Evolutionary conservation across 2,888 invertebrate species (phyloP).

Genomic region (Rhyacophila evoluta): DNA sequence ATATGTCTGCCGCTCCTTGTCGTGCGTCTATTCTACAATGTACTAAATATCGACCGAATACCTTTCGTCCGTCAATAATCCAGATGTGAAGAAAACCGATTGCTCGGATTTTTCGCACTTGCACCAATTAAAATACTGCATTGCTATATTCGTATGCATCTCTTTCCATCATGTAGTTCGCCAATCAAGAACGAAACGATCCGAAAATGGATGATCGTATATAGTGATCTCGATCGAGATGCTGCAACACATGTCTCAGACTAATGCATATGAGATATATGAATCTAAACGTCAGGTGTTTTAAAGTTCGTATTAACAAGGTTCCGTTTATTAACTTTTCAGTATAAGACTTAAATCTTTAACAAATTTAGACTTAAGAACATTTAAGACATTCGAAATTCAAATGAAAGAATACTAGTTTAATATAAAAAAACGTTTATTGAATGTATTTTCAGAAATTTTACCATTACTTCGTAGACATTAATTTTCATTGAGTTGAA

Average conservation of each 20-base stretch:
- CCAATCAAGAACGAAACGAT: not conserved
- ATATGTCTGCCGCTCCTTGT: not conserved
- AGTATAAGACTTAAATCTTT: too few species aligned
- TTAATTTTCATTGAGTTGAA: too few species aligned
- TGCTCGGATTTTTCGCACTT: slow-evolving; percentile 27
- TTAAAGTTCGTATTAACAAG: not conserved
- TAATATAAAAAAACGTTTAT: too few species aligned
- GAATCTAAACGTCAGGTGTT: not conserved
- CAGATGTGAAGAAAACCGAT: not conserved
- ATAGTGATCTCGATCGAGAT: slow-evolving; percentile 18
- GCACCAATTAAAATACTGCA: slow-evolving; percentile 42
- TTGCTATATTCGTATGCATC: not conserved
- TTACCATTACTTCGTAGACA: too few species aligned
- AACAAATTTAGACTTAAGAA: too few species aligned
- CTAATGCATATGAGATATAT: not conserved
- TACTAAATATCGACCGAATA: not conserved
- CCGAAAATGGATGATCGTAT: not conserved
- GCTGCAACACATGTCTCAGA: not conserved
- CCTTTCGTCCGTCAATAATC: not conserved
- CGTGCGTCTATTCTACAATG: not conserved
- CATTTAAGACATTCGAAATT: too few species aligned
- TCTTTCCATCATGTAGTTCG: not conserved
- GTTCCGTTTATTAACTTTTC: too few species aligned
- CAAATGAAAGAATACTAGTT: too few species aligned
- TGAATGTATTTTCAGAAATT: too few species aligned